Evolutionary conservation across 2,797 vertebrate genomes (phyloP).

Genomic region (Myotis planiceps): DNA sequence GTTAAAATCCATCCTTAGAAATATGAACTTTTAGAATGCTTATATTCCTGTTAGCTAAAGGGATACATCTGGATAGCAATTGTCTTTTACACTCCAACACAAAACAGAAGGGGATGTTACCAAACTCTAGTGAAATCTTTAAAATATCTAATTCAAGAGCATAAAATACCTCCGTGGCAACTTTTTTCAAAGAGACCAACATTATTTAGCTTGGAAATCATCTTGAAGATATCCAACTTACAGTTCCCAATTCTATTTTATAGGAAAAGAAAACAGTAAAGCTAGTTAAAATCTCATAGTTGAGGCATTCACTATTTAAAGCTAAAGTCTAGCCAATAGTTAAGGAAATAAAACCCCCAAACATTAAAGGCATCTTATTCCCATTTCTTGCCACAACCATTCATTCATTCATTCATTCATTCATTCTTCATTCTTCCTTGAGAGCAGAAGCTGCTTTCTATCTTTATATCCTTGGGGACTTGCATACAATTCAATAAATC

Average conservation of each 20-base stretch:
- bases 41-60: neutral
- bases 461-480: neutral
- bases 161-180: neutral
- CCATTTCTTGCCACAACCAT: neutral
- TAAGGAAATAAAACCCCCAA: neutral
- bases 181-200: neutral
- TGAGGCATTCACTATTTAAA: neutral
- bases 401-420: neutral
- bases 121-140: slow-evolving; percentile 33
- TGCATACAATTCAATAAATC: neutral
- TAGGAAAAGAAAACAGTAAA: neutral
- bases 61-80: neutral
- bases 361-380: neutral
- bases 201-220: slow-evolving; percentile 9
- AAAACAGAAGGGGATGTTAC: slow-evolving; percentile 3
- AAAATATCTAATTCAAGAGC: slow-evolving; percentile 6
- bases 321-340: neutral
- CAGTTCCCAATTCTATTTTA: neutral
- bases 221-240: neutral
- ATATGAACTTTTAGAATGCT: slow-evolving; percentile 10
- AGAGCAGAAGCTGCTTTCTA: neutral
- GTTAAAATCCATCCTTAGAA: neutral
- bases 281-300: neutral
- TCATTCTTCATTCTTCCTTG: neutral
- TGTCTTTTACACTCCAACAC: neutral